Evolutionary conservation across 2,797 vertebrate species (phyloP), one percentile per base, ranked within the genome.

Genomic region (Spondyliosoma cantharus): DNA sequence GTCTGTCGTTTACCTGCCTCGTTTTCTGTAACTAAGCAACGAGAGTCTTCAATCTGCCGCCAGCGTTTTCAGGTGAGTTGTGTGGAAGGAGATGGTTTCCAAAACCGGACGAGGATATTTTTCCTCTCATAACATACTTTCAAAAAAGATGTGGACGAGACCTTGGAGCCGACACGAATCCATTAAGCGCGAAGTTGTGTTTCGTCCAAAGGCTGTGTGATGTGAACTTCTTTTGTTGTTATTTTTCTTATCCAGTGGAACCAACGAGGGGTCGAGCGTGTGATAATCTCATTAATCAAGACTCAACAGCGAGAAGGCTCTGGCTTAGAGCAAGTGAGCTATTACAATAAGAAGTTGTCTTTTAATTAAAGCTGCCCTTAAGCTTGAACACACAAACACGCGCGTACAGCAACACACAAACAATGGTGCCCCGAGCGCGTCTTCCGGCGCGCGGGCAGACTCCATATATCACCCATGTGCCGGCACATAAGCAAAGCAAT

Each of bases 251-350:
- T 54, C 62, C 17, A 4, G 63, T 5, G 3, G 66, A 13, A 70
- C 59, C 58, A 66, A 43, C 73, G 19, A 58, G 68, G 66, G 69
- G 65, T 50, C 49, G 77, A 87, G 74, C 68, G 13, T 22, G 54
- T 65, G 80, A 87, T 92, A 89, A 93, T 93, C 87, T 86, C 86
- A 90, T 89, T 88, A 90, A 89, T 91, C 88, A 82, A 74, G 81
- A 86, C 81, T 86, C 80, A 71, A 78, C 76, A 77, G 60, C 27
- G 5, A 82, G 74, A 58, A 78, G 64, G 74, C 66, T 75, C 73
- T 66, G 17, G 85, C 86, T 85, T 63, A 74, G 58, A 75, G 86
- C 70, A 81, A 80, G 73, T 81, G 86, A 75, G 78, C 85, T n/a
- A 79, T 89, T 81, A 86, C 83, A 89, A 90, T 81, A 71, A 87